Evolutionary conservation across 64 coral and sea anemone species (phyloP).

Genomic region (Cladopsammia gracilis): DNA sequence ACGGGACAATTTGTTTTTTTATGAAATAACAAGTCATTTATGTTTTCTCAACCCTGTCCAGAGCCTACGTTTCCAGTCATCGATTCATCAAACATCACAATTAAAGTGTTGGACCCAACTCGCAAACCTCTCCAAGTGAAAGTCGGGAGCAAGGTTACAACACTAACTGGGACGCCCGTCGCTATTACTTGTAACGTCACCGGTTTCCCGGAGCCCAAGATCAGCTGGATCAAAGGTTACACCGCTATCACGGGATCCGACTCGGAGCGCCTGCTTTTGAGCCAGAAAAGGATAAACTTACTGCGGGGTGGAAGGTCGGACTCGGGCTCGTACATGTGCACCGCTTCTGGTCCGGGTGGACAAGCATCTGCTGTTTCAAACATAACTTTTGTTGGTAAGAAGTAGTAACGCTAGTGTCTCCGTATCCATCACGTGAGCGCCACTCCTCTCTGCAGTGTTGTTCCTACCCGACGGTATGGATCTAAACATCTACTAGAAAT

Average conservation of each 20-base stretch:
- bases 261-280: constrained; percentile 12
- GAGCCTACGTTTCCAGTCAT: constrained; percentile 32
- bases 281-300: not conserved
- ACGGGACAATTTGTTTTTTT: no score
- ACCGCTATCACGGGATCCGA: constrained; percentile 47
- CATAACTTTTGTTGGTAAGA: constrained; percentile 75
- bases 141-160: constrained; percentile 50
- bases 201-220: constrained; percentile 60
- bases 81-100: constrained; percentile 15
- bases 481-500: no score
- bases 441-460: no score
- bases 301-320: constrained; percentile 18
- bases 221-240: constrained; percentile 46
- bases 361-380: constrained; percentile 46
- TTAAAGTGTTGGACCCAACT: constrained; percentile 40
- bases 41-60: not conserved
- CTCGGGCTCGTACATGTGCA: constrained; percentile 41
- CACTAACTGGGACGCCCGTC: constrained; percentile 59
- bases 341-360: constrained; percentile 51
- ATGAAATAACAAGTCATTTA: not conserved
- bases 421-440: no score
- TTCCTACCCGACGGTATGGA: no score
- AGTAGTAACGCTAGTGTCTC: not conserved
- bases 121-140: constrained; percentile 30
- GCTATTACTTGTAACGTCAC: constrained; percentile 45